Conservation (phyloP, 2,113 vertebrate species). For the Raja brachyura region DNA sequence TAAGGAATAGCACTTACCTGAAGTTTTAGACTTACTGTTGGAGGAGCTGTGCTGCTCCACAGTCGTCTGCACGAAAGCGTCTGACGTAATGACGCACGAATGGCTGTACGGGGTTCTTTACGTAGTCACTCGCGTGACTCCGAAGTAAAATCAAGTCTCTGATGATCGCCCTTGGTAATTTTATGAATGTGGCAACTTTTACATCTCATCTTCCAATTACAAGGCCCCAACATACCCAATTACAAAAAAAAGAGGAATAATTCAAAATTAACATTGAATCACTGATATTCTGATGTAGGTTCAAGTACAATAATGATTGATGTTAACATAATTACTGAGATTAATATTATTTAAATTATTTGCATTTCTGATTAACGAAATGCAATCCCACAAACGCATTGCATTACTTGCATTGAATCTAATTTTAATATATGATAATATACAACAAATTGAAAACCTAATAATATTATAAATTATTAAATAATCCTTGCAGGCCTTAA, state of each 20-base stretch:
- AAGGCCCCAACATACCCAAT: neutral
- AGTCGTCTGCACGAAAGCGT: too few species aligned
- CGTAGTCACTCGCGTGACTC: too few species aligned
- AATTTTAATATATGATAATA: neutral
- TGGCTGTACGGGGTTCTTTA: too few species aligned
- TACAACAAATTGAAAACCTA: neutral
- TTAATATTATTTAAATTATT: neutral
- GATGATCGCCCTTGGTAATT: neutral
- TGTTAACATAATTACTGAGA: neutral
- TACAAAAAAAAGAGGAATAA: neutral
- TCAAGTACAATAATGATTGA: neutral
- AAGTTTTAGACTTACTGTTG: too few species aligned
- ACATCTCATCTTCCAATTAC: neutral
- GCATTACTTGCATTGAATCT: neutral
- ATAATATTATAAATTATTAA: constrained; percentile 8
- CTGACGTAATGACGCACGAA: too few species aligned
- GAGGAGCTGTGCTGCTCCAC: too few species aligned
- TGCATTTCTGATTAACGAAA: neutral
- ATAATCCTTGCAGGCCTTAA: neutral
- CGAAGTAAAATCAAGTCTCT: neutral
- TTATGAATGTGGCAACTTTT: neutral
- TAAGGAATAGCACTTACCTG: too few species aligned
- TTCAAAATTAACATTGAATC: neutral
- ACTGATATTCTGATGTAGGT: neutral
- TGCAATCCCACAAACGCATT: neutral